Base-by-base conservation (phyloP, 2,113 vertebrate genomes). In the Neolamprologus fasciatus region DNA sequence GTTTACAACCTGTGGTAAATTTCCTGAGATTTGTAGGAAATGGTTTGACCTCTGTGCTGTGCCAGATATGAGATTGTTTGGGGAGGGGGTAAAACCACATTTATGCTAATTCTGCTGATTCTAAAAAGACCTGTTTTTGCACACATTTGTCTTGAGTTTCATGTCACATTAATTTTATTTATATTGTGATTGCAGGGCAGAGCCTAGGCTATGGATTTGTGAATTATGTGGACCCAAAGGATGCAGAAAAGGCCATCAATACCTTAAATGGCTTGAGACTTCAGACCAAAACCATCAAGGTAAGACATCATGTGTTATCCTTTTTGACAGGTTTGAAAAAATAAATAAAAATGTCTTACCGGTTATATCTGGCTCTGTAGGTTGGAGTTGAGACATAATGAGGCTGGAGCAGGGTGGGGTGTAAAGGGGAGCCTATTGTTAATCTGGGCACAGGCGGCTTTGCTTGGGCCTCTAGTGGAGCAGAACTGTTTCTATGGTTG, bases 281-380 rank as follows among this genome's bases (percentile, higher is more conserved):
- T 94, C 99, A 99, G 96, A 99, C 99, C 92, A 99, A 99, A 97
- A 99, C 98, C 92, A 99, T 99, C 95, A 99, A 99, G 97, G 99
- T 99, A 97, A 90, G 97, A 87, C 11, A 16, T 71, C 7, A 7
- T 17, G 3, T 61, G 28, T 58, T 21, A 19, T 10, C 12, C 13
- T 50, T 85, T n/a, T 31, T 61, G 19, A 71, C 33, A 17, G 2
- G 45, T 23, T 71, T 37, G 11, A 37, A 37, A 66, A 66, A 66
- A 35, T 12, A 66, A 63, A 63, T 26, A 8, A 45, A 58, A 82
- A 76, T 86, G 2, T 5, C 63, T 35, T 79, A 31, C 73, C 2
- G 6, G 37, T 80, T 23, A 66, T 86, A 14, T 90, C 28, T 71
- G 3, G 57, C 37, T 87, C 79, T 89, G 79, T 55, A 83, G 71